Evolutionary conservation across 2,888 invertebrate species (phyloP).

Genomic region (Rotaria socialis): DNA sequence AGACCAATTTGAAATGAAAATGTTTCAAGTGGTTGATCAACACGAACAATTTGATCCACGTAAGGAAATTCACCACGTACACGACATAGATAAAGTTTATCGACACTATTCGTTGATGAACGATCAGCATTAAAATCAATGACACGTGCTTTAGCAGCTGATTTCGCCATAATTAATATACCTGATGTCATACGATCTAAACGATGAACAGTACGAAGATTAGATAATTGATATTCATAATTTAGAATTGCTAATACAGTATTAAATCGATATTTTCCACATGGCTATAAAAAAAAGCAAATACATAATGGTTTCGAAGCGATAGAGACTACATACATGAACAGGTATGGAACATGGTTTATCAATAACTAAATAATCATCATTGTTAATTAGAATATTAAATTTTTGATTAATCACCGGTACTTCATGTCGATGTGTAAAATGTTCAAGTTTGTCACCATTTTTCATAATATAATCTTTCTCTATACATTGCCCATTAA

Average conservation of each 20-base stretch:
- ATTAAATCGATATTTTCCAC: slow-evolving; percentile 89
- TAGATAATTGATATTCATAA: slow-evolving; percentile 87
- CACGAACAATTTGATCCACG: slow-evolving; percentile 73
- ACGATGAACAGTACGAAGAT: slow-evolving; percentile 86
- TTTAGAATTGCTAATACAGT: slow-evolving; percentile 91
- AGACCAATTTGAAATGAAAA: slow-evolving; percentile 92
- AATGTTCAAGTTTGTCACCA: slow-evolving; percentile 83
- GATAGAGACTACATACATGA: slow-evolving; percentile 72
- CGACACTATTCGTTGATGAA: slow-evolving; percentile 68
- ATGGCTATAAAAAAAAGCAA: not conserved
- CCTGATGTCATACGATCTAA: slow-evolving; percentile 93
- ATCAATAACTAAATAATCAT: slow-evolving; percentile 98
- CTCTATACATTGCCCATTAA: slow-evolving; percentile 76
- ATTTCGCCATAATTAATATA: slow-evolving; percentile 80
- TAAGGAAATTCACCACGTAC: slow-evolving; percentile 44
- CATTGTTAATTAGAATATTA: slow-evolving; percentile 93
- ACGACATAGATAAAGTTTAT: slow-evolving; percentile 84
- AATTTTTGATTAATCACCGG: slow-evolving; percentile 86
- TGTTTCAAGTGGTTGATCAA: slow-evolving; percentile 82
- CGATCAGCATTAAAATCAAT: slow-evolving; percentile 27
- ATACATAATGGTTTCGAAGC: too few relatives aligned
- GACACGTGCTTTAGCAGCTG: slow-evolving; percentile 5
- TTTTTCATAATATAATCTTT: slow-evolving; percentile 84
- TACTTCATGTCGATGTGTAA: slow-evolving; percentile 98
- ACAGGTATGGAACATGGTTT: slow-evolving; percentile 99